Evolutionary conservation across 2,797 vertebrate species (phyloP).

Genomic region (Platalea minor): DNA sequence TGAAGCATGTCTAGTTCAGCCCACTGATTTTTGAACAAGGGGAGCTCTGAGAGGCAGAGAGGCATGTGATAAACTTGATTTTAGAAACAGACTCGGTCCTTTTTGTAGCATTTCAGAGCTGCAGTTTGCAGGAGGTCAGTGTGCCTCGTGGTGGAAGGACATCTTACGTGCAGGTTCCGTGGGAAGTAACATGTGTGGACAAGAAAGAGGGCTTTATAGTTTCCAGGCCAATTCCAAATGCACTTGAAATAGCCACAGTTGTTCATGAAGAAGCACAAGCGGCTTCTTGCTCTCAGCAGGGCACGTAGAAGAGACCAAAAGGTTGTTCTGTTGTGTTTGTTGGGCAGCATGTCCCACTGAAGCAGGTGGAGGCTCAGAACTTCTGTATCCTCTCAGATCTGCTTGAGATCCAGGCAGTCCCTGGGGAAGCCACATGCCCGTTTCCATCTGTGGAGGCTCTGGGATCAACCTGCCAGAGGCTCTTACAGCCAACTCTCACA

Average conservation of each 20-base stretch:
- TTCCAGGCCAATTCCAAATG: background rate
- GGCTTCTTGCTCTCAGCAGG: background rate
- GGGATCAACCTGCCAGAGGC: background rate
- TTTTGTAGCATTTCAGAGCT: background rate
- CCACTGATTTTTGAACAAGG: background rate
- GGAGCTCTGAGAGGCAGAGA: background rate
- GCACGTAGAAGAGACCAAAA: background rate
- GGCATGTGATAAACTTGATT: background rate
- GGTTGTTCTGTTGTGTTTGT: background rate
- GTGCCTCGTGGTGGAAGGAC: background rate
- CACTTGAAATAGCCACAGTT: background rate
- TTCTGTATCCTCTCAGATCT: background rate
- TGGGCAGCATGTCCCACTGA: background rate
- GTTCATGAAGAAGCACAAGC: background rate
- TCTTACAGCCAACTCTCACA: rapidly evolving
- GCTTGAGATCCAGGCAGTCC: background rate
- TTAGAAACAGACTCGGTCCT: background rate
- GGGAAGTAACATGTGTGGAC: background rate
- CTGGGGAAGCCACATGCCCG: rapidly evolving
- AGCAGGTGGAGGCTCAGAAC: background rate
- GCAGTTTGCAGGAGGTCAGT: background rate
- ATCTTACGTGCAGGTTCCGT: background rate
- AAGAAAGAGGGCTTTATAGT: background rate
- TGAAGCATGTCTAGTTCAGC: background rate
- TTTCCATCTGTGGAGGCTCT: background rate